phyloP scores from a whole-genome alignment of 37 sponge, comb jelly and placozoan genomes.

The Beroe ovata region DNA sequence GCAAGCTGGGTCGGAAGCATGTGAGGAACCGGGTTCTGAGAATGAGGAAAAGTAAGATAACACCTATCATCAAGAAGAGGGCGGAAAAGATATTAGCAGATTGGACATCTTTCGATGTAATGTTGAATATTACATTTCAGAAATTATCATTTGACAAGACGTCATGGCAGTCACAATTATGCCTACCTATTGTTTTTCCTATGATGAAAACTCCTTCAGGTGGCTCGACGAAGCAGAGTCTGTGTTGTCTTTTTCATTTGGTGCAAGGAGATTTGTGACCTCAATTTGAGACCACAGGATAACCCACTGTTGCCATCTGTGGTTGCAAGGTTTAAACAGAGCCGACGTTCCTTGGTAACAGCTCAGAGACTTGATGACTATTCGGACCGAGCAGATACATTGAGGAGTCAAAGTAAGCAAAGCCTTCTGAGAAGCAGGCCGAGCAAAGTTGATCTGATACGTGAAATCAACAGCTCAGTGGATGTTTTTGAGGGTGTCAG shows the following conservation, averaged over 20 bases:
- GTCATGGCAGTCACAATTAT: too few relatives aligned
- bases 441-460: too few relatives aligned
- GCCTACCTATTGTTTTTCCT: too few relatives aligned
- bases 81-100: constrained; percentile 6
- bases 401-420: not conserved
- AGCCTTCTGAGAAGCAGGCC: not conserved
- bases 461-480: too few relatives aligned
- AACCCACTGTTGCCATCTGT: constrained; percentile 34
- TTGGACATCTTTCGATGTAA: constrained; percentile 64
- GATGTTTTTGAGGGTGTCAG: too few relatives aligned
- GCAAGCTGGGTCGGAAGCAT: constrained; percentile 48
- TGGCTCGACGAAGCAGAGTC: constrained; percentile 46
- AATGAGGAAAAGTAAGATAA: constrained; percentile 44
- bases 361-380: not conserved
- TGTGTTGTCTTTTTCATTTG: constrained; percentile 58
- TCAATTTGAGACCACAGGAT: constrained; percentile 16
- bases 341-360: not conserved
- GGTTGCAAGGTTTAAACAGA: constrained; percentile 10
- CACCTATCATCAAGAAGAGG: not conserved
- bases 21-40: constrained; percentile 58
- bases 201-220: not conserved
- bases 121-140: not conserved
- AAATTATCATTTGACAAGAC: too few relatives aligned
- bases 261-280: constrained; percentile 64
- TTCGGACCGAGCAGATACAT: not conserved